Percentiles rank a stretch among this genome's conserved stretches.
phyloP scores from a whole-genome alignment of 2,888 invertebrate genomes.

The Rhodophaea formosa region DNA sequence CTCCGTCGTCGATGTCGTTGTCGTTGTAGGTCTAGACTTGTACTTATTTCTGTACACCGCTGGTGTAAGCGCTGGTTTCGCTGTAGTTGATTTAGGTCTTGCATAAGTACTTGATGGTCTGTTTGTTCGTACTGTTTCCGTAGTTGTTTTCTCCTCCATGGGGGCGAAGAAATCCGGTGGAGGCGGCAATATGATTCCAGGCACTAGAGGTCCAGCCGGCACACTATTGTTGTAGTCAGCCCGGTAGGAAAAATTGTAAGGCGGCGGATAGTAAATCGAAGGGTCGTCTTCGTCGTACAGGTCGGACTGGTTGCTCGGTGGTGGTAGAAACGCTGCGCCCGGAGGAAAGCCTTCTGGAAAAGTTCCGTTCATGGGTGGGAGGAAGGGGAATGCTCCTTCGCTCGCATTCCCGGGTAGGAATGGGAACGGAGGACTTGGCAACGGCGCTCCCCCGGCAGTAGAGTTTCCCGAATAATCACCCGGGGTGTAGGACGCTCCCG shows the following conservation, averaged over 20 bases:
- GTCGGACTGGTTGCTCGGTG: conserved; percentile 88
- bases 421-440: conserved; percentile 83
- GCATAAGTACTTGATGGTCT: conserved; percentile 50
- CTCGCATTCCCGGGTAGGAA: conserved; percentile 82
- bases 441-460: conserved; percentile 84
- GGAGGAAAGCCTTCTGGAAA: conserved; percentile 80
- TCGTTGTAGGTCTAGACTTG: conserved; percentile 64
- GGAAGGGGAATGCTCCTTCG: conserved; percentile 79
- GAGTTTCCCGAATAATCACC: conserved; percentile 84
- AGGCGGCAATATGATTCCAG: conserved; percentile 93
- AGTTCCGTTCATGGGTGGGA: conserved; percentile 79
- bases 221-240: conserved; percentile 89
- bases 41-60: conserved; percentile 61
- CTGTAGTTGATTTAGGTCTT: conserved; percentile 56
- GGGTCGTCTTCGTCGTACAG: conserved; percentile 95
- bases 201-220: conserved; percentile 92
- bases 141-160: conserved; percentile 77
- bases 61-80: conserved; percentile 54
- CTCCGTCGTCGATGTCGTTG: conserved; percentile 66
- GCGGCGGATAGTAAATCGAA: conserved; percentile 94
- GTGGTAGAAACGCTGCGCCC: conserved; percentile 82
- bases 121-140: conserved; percentile 51
- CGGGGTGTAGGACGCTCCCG: conserved; percentile 77
- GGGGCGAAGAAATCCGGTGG: conserved; percentile 93
- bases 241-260: conserved; percentile 92